Base-by-base conservation (phyloP, 2,113 vertebrate genomes). In the Gulo gulo region DNA sequence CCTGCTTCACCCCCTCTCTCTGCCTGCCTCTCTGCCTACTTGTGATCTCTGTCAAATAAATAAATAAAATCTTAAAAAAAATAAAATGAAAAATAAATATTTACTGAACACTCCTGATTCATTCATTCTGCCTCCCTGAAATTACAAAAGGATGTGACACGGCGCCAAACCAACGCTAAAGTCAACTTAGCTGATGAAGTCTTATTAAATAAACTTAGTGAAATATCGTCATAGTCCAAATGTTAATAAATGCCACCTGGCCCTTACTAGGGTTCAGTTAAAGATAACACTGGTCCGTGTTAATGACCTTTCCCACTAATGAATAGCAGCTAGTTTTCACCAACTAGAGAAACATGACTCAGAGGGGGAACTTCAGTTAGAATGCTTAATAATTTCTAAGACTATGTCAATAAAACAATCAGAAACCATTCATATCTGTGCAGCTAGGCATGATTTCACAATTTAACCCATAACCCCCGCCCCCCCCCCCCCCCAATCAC, bases 351-450 rank as follows among this genome's bases (percentile, higher is more conserved):
- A 86, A 20, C n/a, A 69, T 84, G 45, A 78, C 47, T 96, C 24
- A 81, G 69, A 76, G 13, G n/a, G 80, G 29, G 50, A 57, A 90
- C 47, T 83, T 86, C 8, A 86, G 9, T 88, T 92, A 21, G 20
- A 52, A 59, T 67, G 63, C 91, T 94, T 95, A 96, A 90, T 76
- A n/a, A 96, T 96, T 96, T 96, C 24, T 81, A n/a, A 93, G 69
- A 84, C 42, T 85, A n/a, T 39, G 7, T 87, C 24, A 97, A 92
- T 23, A 78, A 81, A 88, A 80, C 29, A 85, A 42, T 55, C 18
- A 85, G 34, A 74, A 79, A 84, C 36, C 63, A 90, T 12, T 63
- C 24, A n/a, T 82, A 69, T 65, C 76, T 94, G 52, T 90, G 5
- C 65, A 50, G 18, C 26, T 65, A 61, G 83, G 39, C 74, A 16